Conservation (phyloP, 2,797 vertebrate genomes). For the Tolypeutes matacus region DNA sequence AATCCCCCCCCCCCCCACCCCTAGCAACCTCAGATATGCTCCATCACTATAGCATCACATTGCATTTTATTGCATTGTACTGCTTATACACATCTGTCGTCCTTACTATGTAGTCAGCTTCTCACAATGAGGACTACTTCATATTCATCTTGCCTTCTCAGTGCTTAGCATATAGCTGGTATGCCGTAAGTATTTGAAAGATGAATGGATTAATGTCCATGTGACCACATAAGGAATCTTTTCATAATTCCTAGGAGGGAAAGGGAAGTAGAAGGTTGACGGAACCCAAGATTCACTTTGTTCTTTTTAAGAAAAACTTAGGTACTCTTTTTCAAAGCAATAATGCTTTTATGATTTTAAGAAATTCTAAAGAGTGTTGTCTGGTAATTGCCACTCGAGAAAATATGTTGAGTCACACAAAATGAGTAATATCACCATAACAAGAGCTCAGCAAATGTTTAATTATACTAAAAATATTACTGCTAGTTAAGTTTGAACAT, state of each 20-base stretch:
- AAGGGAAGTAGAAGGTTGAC: slow-evolving; percentile 48
- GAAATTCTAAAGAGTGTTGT: slow-evolving; percentile 31
- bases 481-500: slow-evolving; percentile 64
- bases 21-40: neutral
- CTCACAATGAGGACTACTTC: neutral
- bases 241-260: slow-evolving; percentile 20
- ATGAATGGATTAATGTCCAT: neutral
- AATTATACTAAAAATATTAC: slow-evolving; percentile 62
- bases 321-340: slow-evolving; percentile 43
- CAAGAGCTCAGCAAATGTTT: slow-evolving; percentile 67
- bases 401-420: slow-evolving; percentile 39
- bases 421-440: slow-evolving; percentile 51
- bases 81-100: neutral
- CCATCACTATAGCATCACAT: neutral
- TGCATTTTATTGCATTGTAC: neutral
- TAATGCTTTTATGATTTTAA: slow-evolving; percentile 68
- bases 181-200: slow-evolving; percentile 59
- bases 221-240: slow-evolving; percentile 15
- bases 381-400: slow-evolving; percentile 48
- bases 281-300: slow-evolving; percentile 48
- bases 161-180: neutral
- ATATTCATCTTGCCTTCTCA: slow-evolving; percentile 3
- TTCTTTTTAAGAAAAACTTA: slow-evolving; percentile 57
- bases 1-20: neutral
- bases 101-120: neutral